Percentiles rank a stretch among this genome's conserved stretches.
phyloP scores from a whole-genome alignment of 2,113 vertebrate species.

The Sinocyclocheilus rhinocerous region DNA sequence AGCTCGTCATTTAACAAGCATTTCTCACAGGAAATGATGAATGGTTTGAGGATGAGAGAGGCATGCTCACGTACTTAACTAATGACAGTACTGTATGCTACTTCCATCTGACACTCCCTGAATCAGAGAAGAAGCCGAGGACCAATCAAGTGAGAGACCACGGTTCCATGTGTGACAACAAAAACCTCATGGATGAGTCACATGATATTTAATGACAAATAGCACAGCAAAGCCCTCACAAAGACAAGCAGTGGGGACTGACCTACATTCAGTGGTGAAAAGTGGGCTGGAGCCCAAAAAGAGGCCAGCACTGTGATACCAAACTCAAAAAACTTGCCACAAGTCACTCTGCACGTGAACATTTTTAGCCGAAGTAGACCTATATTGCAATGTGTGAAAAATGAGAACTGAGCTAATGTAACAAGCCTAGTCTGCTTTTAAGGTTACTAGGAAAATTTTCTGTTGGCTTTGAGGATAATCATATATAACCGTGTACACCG shows the following conservation, averaged over 20 bases:
- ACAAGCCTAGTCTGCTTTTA: background rate
- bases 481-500: background rate
- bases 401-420: background rate
- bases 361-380: conserved; percentile 43
- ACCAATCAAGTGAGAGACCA: conserved; percentile 50
- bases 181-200: conserved; percentile 64
- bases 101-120: conserved; percentile 43
- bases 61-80: conserved; percentile 37
- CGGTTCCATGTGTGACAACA: conserved; percentile 59
- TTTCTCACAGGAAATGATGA: background rate
- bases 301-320: conserved; percentile 63
- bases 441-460: background rate
- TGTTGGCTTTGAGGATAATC: background rate
- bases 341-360: conserved; percentile 60
- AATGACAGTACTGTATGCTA: conserved; percentile 49
- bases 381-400: conserved; percentile 19
- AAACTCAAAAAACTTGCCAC: conserved; percentile 65
- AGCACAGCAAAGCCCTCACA: conserved; percentile 62
- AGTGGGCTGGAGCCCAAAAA: conserved; percentile 75
- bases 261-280: conserved; percentile 75
- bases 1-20: background rate
- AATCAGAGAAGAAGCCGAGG: background rate
- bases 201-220: conserved; percentile 69
- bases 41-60: background rate
- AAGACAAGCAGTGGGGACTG: conserved; percentile 64